A percentile compares a stretch with the other conserved stretches of the same genome.
Evolutionary conservation across 1,140 invertebrate species (phyloP).

Genomic region (Drosophila athabasca): DNA sequence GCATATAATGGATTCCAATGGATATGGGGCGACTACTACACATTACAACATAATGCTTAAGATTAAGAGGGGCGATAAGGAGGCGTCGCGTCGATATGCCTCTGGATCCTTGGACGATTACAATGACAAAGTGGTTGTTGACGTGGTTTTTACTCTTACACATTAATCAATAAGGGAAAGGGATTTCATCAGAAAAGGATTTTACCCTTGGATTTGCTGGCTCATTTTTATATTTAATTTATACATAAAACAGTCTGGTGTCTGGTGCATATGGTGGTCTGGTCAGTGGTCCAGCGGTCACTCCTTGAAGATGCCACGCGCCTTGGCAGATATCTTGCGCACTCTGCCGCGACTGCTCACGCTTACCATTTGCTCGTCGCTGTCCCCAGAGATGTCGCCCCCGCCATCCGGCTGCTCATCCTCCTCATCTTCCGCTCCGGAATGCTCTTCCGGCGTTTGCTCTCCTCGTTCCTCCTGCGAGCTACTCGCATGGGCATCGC

Average conservation of each 20-base stretch:
- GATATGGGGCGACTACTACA: slow-evolving; percentile 3
- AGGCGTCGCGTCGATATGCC: not conserved
- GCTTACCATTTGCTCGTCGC: slow-evolving; percentile 85
- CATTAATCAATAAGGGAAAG: slow-evolving; percentile 75
- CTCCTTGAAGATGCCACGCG: slow-evolving; percentile 87
- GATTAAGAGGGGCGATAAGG: slow-evolving; percentile 12
- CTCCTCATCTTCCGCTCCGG: not conserved
- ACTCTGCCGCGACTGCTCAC: slow-evolving; percentile 93
- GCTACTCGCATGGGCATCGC: slow-evolving; percentile 44
- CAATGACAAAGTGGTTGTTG: slow-evolving; percentile 30
- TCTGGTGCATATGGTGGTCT: slow-evolving; percentile 32
- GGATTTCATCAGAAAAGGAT: slow-evolving; percentile 1
- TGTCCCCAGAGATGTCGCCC: slow-evolving; percentile 70
- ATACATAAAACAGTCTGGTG: slow-evolving; percentile 77
- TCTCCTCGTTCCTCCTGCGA: slow-evolving; percentile 43
- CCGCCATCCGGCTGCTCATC: slow-evolving; percentile 2
- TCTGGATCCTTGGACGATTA: not conserved
- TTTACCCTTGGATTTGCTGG: slow-evolving; percentile 20
- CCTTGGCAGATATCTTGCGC: slow-evolving; percentile 91
- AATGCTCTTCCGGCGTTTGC: slow-evolving; percentile 3
- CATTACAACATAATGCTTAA: slow-evolving; percentile 43
- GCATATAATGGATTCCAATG: slow-evolving; percentile 35
- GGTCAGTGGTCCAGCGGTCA: slow-evolving; percentile 65
- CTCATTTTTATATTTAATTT: slow-evolving; percentile 60
- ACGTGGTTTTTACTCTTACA: slow-evolving; percentile 63